These are phyloP conservation scores for Phylloscopus whistleri DNA, from an alignment of 2,113 vertebrate genomes.

Conservation along the genomic window DNA sequence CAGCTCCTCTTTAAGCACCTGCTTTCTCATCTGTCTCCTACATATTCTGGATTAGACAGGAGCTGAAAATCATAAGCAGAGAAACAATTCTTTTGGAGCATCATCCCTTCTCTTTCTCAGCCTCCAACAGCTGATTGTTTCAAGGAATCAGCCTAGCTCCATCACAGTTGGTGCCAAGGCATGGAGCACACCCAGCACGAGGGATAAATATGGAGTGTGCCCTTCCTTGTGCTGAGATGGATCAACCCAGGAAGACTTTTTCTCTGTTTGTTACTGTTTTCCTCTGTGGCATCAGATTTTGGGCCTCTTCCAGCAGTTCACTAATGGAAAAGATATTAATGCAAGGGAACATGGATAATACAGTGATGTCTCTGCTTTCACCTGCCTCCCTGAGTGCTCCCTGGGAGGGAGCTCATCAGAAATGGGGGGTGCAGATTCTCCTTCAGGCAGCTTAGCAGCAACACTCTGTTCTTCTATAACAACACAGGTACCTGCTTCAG, in stretches of 20 bases:
- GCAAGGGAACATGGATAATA: not conserved
- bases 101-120: not conserved
- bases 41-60: not conserved
- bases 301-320: not conserved
- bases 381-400: fast-evolving
- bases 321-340: not conserved
- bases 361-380: not conserved
- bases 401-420: not conserved
- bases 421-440: not conserved
- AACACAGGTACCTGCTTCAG: not conserved
- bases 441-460: not conserved
- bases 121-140: not conserved
- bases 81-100: not conserved
- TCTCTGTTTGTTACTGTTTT: not conserved
- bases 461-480: not conserved
- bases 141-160: not conserved
- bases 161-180: not conserved
- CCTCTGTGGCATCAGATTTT: not conserved
- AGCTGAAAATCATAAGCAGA: not conserved
- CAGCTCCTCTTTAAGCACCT: not conserved
- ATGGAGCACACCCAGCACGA: not conserved
- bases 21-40: not conserved
- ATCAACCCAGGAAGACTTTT: not conserved
- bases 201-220: not conserved
- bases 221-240: not conserved